phyloP scores from a whole-genome alignment of 1,140 invertebrate species.

The Zaprionus capensis region DNA sequence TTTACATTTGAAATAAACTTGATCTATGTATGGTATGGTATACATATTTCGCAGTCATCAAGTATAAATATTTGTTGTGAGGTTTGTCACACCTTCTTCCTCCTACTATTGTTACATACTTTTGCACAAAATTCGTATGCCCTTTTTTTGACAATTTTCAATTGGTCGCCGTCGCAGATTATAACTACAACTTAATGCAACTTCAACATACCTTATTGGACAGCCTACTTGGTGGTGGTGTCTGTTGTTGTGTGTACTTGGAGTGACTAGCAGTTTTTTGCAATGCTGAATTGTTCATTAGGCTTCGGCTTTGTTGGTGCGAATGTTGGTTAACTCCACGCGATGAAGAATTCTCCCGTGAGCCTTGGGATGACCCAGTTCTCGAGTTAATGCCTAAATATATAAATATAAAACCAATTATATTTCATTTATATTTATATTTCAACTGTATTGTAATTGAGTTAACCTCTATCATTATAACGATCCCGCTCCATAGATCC shows the following conservation, averaged over 20 bases:
- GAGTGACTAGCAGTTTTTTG: conserved; percentile 81
- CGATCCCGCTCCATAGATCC: conserved; percentile 85
- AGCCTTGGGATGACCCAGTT: conserved; percentile 86
- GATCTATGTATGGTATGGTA: no score
- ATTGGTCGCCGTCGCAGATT: no score
- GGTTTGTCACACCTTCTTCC: no score
- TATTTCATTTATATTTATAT: not conserved
- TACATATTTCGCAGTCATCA: no score
- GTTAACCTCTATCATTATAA: conserved; percentile 64
- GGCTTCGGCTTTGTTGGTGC: conserved; percentile 51
- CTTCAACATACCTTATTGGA: conserved; percentile 56
- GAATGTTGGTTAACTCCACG: conserved; percentile 52
- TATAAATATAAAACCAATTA: not conserved
- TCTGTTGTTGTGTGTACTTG: conserved; percentile 72
- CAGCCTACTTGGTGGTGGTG: conserved; percentile 45
- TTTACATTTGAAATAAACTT: no score
- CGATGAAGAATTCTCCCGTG: conserved; percentile 82
- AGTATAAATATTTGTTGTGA: no score
- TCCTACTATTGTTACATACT: no score
- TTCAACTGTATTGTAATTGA: not conserved
- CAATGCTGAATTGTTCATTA: conserved; percentile 58
- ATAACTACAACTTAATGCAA: not conserved
- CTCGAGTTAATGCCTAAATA: conserved; percentile 85
- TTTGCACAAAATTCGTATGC: no score
- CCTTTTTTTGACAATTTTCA: no score